phyloP scores from a whole-genome alignment of 2,113 vertebrate species.

The Percina caprodes region DNA sequence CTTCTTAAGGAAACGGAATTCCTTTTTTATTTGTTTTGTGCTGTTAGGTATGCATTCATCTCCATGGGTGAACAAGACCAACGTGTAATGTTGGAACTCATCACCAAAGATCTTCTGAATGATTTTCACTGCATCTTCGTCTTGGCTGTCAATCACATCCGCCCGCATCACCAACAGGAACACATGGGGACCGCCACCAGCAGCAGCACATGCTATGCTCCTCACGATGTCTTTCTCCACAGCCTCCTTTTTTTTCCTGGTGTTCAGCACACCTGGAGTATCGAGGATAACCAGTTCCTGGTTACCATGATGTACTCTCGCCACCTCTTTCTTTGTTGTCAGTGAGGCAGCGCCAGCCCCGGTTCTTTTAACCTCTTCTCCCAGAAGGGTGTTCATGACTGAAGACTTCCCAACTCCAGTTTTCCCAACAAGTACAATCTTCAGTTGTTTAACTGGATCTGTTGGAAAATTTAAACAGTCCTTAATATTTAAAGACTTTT shows the following conservation, averaged over 20 bases:
- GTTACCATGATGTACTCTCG: fast-evolving
- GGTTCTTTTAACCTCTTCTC: too few species aligned
- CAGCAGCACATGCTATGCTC: background rate
- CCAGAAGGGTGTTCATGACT: background rate
- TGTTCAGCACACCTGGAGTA: constrained; percentile 7
- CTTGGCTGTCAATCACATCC: background rate
- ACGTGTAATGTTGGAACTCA: background rate
- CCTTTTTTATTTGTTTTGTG: background rate
- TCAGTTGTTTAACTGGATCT: background rate
- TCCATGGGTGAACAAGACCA: background rate
- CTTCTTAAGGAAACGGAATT: too few species aligned
- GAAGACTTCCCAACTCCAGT: background rate
- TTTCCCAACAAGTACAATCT: background rate
- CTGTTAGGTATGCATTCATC: fast-evolving
- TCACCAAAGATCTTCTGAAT: background rate
- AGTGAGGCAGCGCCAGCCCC: background rate
- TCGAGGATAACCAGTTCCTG: background rate
- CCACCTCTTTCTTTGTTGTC: background rate
- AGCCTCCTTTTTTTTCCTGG: fast-evolving
- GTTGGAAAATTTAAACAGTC: background rate
- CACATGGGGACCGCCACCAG: background rate
- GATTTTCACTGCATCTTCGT: background rate
- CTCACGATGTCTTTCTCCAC: background rate
- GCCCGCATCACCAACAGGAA: background rate
- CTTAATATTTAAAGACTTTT: background rate